phyloP scores from a whole-genome alignment of 2,113 vertebrate species.

The Tonatia bakeri region DNA sequence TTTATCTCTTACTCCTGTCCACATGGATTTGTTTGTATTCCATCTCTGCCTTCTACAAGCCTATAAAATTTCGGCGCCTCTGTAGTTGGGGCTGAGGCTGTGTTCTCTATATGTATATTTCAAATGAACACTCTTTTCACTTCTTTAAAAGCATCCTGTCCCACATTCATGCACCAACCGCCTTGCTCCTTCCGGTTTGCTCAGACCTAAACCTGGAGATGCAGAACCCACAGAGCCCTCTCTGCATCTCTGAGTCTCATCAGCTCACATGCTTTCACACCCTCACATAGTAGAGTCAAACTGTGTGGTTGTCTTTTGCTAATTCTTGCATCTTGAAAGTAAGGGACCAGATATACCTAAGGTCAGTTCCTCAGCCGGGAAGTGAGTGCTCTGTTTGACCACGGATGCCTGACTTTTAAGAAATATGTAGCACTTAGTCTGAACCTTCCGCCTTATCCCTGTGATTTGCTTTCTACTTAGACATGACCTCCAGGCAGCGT shows the following conservation, averaged over 20 bases:
- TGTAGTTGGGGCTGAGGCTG: constrained; percentile 48
- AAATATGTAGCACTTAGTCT: background rate
- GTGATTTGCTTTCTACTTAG: background rate
- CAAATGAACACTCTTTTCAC: constrained; percentile 24
- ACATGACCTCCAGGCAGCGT: background rate
- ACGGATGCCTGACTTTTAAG: background rate
- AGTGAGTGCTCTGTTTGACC: background rate
- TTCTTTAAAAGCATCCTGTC: constrained; percentile 37
- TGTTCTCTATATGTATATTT: constrained; percentile 35
- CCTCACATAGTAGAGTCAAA: background rate
- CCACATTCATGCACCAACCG: background rate
- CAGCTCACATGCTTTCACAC: background rate
- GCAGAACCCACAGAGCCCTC: too few species aligned
- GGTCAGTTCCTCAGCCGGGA: background rate
- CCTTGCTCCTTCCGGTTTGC: background rate
- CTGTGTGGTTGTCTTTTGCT: background rate
- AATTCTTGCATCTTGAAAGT: constrained; percentile 16
- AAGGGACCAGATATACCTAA: background rate
- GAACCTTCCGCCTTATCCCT: background rate
- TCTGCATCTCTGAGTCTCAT: background rate
- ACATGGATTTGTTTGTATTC: constrained; percentile 79
- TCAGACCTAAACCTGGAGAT: background rate
- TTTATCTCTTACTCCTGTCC: constrained; percentile 76
- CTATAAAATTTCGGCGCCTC: constrained; percentile 72
- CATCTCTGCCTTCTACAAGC: constrained; percentile 64